Base-by-base conservation (phyloP, 2,888 invertebrate genomes). In the Ectobius pallidus region DNA sequence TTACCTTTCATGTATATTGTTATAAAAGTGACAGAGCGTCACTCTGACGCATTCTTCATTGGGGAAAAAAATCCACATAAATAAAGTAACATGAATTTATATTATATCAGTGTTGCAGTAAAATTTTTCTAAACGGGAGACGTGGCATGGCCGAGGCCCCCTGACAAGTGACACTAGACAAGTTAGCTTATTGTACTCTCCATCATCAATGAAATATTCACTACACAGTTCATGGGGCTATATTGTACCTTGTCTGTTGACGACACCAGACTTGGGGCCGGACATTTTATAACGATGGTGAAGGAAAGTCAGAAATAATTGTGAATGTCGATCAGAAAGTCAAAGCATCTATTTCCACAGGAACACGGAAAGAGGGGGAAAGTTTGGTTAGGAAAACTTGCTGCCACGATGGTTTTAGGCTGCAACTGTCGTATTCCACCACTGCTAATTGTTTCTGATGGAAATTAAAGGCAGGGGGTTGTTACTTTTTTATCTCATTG, bases 391-490 rank as follows among this genome's bases (percentile, higher is more conserved):
- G 34, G 34, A 34, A 34, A 34, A 34, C 34, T 34, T 34, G 34
- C 34, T 34, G n/a, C n/a, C n/a, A n/a, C n/a, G n/a, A n/a, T n/a
- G n/a, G n/a, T 34, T 34, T 34, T 34, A 34, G 34, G n/a, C 52
- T 20, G 52, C 52, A 46, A 46, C 34, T 14, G 52, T 25, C 20
- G 25, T 22, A 25, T 20, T 25, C 14, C 55, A 14, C 3, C 22
- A 27, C 30, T 30, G 58, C n/a, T n/a, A n/a, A n/a, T 16, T 30
- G 46, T 22, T 22, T 22, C 44, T 22, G 44, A 3, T 30, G 18
- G 65, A 46, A 65, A 65, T 65, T 65, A 65, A 65, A 65, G 65
- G 63, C 7, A 34, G n/a, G 42, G 44, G 25, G 65, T 65, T 65
- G 46, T n/a, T n/a, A 65, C 46, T 65, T 46, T 65, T 65, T 65